A percentile compares a stretch with the other conserved stretches of the same genome.
Conservation (phyloP, 1,140 invertebrate genomes). For the Pseudomyrmex cubaensis region DNA sequence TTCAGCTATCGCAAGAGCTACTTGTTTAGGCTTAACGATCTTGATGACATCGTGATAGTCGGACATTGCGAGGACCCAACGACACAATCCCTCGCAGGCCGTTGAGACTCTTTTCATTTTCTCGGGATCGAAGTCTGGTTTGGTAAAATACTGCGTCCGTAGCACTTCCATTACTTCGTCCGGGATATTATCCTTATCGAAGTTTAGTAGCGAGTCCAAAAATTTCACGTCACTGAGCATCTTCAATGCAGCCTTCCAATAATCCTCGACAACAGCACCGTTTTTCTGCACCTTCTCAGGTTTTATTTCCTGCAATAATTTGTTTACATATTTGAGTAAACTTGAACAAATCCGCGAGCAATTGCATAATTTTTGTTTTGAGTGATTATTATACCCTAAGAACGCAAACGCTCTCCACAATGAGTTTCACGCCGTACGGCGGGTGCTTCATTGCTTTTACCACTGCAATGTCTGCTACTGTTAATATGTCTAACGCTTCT, state of each 20-base stretch:
- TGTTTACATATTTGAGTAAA: background rate
- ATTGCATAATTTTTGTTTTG: background rate
- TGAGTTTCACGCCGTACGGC: conserved; percentile 95
- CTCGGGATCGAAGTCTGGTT: conserved; percentile 96
- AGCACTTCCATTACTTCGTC: conserved; percentile 93
- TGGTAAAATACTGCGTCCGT: conserved; percentile 91
- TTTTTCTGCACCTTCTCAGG: conserved; percentile 90
- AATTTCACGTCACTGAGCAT: conserved; percentile 97
- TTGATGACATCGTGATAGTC: conserved; percentile 97
- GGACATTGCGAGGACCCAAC: conserved; percentile 96
- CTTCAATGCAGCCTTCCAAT: conserved; percentile 96
- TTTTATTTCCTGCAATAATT: conserved; percentile 89
- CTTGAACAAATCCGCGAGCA: background rate
- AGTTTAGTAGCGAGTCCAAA: conserved; percentile 92
- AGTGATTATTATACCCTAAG: conserved; percentile 88
- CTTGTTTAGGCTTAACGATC: conserved; percentile 94
- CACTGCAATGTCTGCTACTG: conserved; percentile 95
- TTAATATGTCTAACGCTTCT: conserved; percentile 95
- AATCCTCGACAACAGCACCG: conserved; percentile 95
- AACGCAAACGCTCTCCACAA: conserved; percentile 98
- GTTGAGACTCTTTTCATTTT: conserved; percentile 93
- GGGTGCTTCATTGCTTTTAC: conserved; percentile 99
- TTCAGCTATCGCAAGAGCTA: conserved; percentile 92
- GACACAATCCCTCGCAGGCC: conserved; percentile 93
- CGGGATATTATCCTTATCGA: conserved; percentile 97